Evolutionary conservation across 2,113 vertebrate genomes (phyloP), one percentile per base, ranked within the genome.

Genomic region (Pitta sordida): DNA sequence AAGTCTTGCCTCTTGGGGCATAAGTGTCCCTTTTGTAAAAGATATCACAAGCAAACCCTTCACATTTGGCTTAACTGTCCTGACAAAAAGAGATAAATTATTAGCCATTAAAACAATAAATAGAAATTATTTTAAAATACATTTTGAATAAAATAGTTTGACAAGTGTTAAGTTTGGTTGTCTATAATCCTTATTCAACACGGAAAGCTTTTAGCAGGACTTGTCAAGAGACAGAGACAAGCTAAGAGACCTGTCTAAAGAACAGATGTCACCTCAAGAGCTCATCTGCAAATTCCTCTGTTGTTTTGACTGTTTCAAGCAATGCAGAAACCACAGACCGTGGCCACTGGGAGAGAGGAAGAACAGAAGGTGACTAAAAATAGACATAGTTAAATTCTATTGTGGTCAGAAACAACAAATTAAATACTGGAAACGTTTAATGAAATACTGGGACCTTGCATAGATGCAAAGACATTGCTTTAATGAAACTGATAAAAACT

Each of bases 191-290:
- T 62, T 79, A 37, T 63, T 84, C 30, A 86, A 34, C 37, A 67
- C 24, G 39, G 36, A 68, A 52, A 90, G 49, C 14, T 77, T 93
- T 95, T 84, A 93, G 41, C 32, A 68, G 63, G 58, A 59, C 30
- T 77, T 70, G 29, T 56, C 60, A 49, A 67, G 43, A 79, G 13
- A 92, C 41, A 86, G 9, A 60, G 32, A 73, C 1, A 10, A 63
- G 18, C 3, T 52, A 74, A 49, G 36, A 90, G 52, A 79, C 88
- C 88, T 95, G 90, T 88, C 84, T 64, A 52, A 81, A 71, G 58
- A 93, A 95, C 90, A 96, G 81, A 79, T 95, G 88, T 70, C 73
- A 82, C 44, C 77, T 78, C 59, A 68, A 94, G 87, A 82, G 69
- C 36, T 41, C 34, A 70, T 68, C 51, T 62, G 77, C 6, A 2